phyloP scores from a whole-genome alignment of 1,140 invertebrate genomes.

The Dendroctonus valens region DNA sequence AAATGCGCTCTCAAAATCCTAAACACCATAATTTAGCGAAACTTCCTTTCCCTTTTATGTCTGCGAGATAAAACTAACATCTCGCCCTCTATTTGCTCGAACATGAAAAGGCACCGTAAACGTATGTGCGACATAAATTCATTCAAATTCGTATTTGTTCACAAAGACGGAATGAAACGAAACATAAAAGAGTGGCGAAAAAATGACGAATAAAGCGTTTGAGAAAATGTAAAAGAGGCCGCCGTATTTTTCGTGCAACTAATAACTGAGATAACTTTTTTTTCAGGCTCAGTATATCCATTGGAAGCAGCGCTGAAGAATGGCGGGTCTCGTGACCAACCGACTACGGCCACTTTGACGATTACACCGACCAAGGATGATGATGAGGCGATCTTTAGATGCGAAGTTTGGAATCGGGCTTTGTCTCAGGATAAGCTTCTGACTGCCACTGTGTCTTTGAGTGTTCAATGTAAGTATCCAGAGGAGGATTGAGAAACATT shows the following conservation, averaged over 20 bases:
- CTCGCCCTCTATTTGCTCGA: not conserved
- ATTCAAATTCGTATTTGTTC: conserved; percentile 14
- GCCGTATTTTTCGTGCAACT: no score
- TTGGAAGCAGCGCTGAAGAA: conserved; percentile 65
- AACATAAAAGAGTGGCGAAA: not conserved
- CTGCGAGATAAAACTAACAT: not conserved
- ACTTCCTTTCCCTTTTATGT: conserved; percentile 6
- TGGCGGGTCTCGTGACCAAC: conserved; percentile 65
- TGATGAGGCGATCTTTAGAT: conserved; percentile 77
- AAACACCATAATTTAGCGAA: no score
- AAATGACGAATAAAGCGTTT: no score
- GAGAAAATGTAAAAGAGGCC: no score
- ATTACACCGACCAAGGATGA: conserved; percentile 78
- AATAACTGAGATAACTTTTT: conserved; percentile 3
- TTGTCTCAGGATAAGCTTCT: conserved; percentile 76
- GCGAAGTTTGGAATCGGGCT: conserved; percentile 85
- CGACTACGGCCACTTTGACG: conserved; percentile 70
- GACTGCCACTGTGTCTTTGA: conserved; percentile 73
- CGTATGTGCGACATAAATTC: conserved; percentile 15
- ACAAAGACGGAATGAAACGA: conserved; percentile 3
- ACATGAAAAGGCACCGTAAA: not conserved
- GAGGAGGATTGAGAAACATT: not conserved
- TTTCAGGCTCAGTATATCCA: conserved; percentile 58
- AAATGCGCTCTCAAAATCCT: no score
- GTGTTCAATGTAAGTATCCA: conserved; percentile 82